These are phyloP conservation scores for Drosophila mojavensis DNA, from an alignment of 1,140 invertebrate genomes.

Conservation along the genomic window DNA sequence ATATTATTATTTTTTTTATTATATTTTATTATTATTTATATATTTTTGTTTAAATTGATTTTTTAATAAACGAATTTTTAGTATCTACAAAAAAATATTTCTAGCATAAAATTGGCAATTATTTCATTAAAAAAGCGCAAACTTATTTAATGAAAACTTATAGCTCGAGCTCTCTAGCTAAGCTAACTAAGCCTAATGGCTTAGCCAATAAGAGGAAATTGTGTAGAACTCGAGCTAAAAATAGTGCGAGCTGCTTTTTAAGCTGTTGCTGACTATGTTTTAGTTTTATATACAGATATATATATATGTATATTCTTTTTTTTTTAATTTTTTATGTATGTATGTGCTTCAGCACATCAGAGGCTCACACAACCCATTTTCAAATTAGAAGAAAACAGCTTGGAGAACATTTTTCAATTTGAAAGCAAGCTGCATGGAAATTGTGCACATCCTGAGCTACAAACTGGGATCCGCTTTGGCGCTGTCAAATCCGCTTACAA, in stretches of 20 bases:
- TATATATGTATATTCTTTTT: too few relatives aligned
- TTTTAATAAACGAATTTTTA: too few relatives aligned
- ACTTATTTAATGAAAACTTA: not conserved
- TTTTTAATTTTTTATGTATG: not conserved
- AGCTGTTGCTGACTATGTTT: slow-evolving; percentile 5
- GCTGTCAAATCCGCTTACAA: slow-evolving; percentile 63
- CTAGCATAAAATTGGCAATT: not conserved
- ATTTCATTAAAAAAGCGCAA: not conserved
- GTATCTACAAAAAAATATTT: too few relatives aligned
- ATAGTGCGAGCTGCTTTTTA: slow-evolving; percentile 2
- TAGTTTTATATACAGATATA: not conserved
- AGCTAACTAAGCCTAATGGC: not conserved
- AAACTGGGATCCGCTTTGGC: slow-evolving; percentile 23
- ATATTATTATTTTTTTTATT: too few relatives aligned
- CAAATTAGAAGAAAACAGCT: slow-evolving; percentile 35
- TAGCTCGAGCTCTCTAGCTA: not conserved
- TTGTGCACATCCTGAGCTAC: slow-evolving; percentile 45
- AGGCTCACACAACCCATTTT: not conserved
- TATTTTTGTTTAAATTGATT: too few relatives aligned
- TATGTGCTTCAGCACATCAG: not conserved
- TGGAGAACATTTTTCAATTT: slow-evolving; percentile 45
- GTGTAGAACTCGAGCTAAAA: not conserved
- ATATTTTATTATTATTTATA: too few relatives aligned
- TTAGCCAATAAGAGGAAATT: slow-evolving; percentile 1
- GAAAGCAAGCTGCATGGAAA: slow-evolving; percentile 51